These are phyloP conservation scores for Adoxophyes honmai DNA, from an alignment of 1,140 invertebrate genomes.

Conservation along the genomic window DNA sequence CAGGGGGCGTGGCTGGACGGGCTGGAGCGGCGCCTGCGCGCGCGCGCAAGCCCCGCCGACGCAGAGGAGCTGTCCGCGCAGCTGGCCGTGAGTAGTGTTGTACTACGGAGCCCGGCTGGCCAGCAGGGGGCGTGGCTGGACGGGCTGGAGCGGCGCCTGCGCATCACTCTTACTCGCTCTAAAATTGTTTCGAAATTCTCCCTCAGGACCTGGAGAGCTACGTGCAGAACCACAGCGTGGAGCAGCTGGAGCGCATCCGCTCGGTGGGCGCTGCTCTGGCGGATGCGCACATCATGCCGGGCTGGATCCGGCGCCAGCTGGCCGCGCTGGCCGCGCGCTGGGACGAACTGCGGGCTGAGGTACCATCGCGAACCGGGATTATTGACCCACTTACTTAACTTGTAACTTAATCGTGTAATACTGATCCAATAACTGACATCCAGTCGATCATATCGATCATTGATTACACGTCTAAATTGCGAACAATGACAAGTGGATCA, in stretches of 20 bases:
- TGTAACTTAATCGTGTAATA: too few relatives aligned
- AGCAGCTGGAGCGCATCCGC: constrained; percentile 85
- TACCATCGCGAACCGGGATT: too few relatives aligned
- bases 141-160: constrained; percentile 87
- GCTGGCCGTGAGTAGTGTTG: constrained; percentile 89
- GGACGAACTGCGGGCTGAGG: constrained; percentile 83
- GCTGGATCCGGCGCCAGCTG: constrained; percentile 83
- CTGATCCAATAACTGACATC: too few relatives aligned
- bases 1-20: constrained; percentile 90
- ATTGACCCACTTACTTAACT: too few relatives aligned
- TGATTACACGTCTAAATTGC: too few relatives aligned
- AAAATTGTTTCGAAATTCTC: too few relatives aligned
- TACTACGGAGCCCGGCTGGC: neutral
- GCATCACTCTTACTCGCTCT: constrained; percentile 29
- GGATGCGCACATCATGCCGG: constrained; percentile 86
- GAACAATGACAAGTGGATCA: too few relatives aligned
- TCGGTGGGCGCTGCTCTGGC: constrained; percentile 86
- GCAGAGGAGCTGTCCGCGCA: constrained; percentile 96
- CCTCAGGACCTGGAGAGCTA: constrained; percentile 93
- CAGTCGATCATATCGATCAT: too few relatives aligned
- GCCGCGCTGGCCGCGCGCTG: constrained; percentile 82
- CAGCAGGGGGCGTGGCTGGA: constrained; percentile 90
- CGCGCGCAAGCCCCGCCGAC: constrained; percentile 87
- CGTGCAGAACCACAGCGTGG: constrained; percentile 86
- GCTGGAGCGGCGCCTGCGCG: constrained; percentile 87